Base-by-base conservation (phyloP, 1,140 invertebrate species). In the Caenorhabditis remanei region DNA sequence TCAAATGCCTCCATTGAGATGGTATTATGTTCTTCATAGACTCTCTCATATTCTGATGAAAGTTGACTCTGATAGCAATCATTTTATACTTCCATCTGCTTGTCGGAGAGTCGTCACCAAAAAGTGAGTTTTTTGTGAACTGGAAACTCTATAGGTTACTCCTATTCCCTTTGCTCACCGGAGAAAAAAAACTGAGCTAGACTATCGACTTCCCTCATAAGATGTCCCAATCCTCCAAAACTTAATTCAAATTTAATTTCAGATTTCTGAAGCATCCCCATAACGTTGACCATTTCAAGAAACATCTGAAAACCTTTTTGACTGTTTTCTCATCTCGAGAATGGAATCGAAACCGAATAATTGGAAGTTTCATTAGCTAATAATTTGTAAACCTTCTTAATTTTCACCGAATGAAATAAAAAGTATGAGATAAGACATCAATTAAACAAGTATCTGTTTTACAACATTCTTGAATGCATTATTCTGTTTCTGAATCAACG, bases 401-500 rank as follows among this genome's bases (percentile, higher is more conserved):
- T 46, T 71, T 46, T 71, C 65, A 71, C 65, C 65, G 65, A 71
- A 46, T 71, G 16, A 32, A 3, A 19, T 4, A 43, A 5, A n/a
- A 16, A 43, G 46, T 16, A 71, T 43, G 13, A 43, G 24, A 3
- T 19, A 71, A 43, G 4, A n/a, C 6, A 46, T 4, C 0, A 43
- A 43, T 71, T 16, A 79, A 79, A 79, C 71, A 14, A 79, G 46
- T 53, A 41, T 79, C 21, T 79, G 71, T 50, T 79, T 79, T 2
- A 79, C 71, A 13, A 79, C 21, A 50, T 48, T 79, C n/a, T 79
- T 79, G n/a, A 79, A 79, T 2, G 43, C 71, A 21, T 16, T n/a
- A 24, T 79, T 79, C 24, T 79, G 71, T 32, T 79, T 79, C 71
- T 79, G 71, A 79, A 79, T 79, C 43, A 79, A 11, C 14, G 46